phyloP scores from a whole-genome alignment of 2,797 vertebrate species.

The Loriculus beryllinus region DNA sequence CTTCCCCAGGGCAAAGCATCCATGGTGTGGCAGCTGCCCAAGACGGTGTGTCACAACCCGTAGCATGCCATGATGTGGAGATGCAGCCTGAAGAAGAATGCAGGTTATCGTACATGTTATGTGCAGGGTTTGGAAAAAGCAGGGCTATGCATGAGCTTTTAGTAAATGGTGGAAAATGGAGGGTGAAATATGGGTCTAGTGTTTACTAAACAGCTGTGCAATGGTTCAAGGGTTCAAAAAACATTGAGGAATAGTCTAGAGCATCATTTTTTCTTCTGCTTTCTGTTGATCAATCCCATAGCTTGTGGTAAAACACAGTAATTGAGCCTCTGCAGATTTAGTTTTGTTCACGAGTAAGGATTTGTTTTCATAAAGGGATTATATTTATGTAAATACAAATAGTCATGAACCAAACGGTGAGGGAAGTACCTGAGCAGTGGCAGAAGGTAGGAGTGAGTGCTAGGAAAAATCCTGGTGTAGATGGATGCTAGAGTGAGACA shows the following conservation, averaged over 20 bases:
- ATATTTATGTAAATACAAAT: not conserved
- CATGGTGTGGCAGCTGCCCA: not conserved
- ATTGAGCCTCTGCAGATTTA: not conserved
- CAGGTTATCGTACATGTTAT: rapidly evolving
- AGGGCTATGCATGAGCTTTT: rapidly evolving
- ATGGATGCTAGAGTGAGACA: not conserved
- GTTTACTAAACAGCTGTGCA: not conserved
- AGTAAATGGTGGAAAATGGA: not conserved
- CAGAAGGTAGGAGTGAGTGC: too few species aligned
- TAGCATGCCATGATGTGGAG: not conserved
- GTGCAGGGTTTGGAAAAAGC: not conserved
- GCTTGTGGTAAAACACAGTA: not conserved
- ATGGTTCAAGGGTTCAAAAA: not conserved
- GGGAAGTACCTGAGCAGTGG: not conserved
- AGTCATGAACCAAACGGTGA: not conserved
- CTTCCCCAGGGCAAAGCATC: not conserved
- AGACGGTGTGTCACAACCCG: not conserved
- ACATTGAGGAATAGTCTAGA: not conserved
- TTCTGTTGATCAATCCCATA: not conserved
- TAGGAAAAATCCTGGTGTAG: not conserved
- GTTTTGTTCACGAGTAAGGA: not conserved
- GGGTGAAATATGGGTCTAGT: not conserved
- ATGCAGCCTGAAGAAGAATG: not conserved
- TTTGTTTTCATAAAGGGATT: not conserved
- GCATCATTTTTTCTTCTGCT: not conserved